Percentiles rank a stretch among this genome's conserved stretches.
Evolutionary conservation across 2,888 invertebrate genomes (phyloP).

Genomic region (Nycteola revayana): DNA sequence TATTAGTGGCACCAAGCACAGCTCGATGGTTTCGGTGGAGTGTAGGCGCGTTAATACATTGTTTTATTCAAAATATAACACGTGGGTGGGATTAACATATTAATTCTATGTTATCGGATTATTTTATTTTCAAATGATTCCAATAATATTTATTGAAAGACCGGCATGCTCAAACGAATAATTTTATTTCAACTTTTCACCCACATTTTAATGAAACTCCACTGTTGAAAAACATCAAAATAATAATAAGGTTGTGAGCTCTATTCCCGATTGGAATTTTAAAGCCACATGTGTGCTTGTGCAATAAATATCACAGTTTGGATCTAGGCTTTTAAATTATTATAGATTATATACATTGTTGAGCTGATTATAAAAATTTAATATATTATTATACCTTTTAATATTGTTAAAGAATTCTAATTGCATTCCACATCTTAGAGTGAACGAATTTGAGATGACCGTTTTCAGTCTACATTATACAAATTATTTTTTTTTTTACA

Average conservation of each 20-base stretch:
- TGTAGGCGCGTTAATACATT: constrained; percentile 57
- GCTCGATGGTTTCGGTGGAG: constrained; percentile 67
- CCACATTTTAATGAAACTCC: constrained; percentile 62
- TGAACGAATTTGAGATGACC: constrained; percentile 82
- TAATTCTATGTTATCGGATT: constrained; percentile 25
- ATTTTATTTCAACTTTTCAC: constrained; percentile 44
- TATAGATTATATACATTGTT: constrained; percentile 85
- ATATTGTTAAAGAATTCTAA: constrained; percentile 83
- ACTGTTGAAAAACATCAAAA: constrained; percentile 66
- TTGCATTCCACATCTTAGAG: constrained; percentile 83
- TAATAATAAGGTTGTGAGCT: constrained; percentile 81
- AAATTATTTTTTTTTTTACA: constrained; percentile 77
- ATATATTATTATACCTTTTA: constrained; percentile 84
- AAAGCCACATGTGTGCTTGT: constrained; percentile 82
- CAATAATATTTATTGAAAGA: constrained; percentile 50
- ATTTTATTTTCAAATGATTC: constrained; percentile 48
- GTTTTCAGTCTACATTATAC: constrained; percentile 82
- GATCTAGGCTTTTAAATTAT: constrained; percentile 83
- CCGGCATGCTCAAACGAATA: constrained; percentile 59
- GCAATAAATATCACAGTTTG: constrained; percentile 83
- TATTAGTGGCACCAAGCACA: constrained; percentile 79
- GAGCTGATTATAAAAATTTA: constrained; percentile 84
- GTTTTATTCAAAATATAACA: constrained; percentile 45
- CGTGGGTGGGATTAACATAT: constrained; percentile 54
- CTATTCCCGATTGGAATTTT: constrained; percentile 77